phyloP scores from a whole-genome alignment of 2,797 vertebrate species.

The Poecilia picta region DNA sequence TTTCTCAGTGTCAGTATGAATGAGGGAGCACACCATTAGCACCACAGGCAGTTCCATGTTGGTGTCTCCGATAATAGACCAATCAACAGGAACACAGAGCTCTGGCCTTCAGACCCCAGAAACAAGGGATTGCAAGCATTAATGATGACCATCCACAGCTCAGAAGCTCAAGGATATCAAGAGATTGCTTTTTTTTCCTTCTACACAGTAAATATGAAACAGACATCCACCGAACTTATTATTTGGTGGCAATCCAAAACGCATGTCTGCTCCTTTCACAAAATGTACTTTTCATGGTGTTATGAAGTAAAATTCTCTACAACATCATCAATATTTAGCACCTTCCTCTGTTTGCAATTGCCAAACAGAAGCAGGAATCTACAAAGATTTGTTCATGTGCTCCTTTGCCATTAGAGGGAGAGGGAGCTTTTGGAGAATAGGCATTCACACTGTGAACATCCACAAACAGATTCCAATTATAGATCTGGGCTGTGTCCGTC shows the following conservation, averaged over 20 bases:
- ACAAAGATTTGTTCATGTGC: conserved; percentile 57
- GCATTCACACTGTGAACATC: conserved; percentile 75
- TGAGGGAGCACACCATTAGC: conserved; percentile 66
- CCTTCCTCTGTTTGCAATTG: conserved; percentile 38
- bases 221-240: conserved; percentile 2
- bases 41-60: conserved; percentile 57
- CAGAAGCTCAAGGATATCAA: conserved; percentile 8
- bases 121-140: conserved; percentile 51
- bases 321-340: conserved; percentile 51
- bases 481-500: conserved; percentile 82
- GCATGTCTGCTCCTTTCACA: conserved; percentile 18
- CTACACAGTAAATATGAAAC: conserved; percentile 31
- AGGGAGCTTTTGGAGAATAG: conserved; percentile 60
- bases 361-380: conserved; percentile 55
- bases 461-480: conserved; percentile 87
- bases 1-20: conserved; percentile 65
- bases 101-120: conserved; percentile 38
- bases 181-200: conserved; percentile 28
- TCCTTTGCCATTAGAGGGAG: conserved; percentile 71
- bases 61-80: conserved; percentile 61
- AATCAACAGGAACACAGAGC: conserved; percentile 59
- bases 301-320: conserved; percentile 33
- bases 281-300: conserved; percentile 17
- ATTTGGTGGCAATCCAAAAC: conserved; percentile 26
- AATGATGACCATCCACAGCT: conserved; percentile 45